Evolutionary conservation across 23 tunicate species (phyloP).

Genomic region (Halocynthia aurantium): DNA sequence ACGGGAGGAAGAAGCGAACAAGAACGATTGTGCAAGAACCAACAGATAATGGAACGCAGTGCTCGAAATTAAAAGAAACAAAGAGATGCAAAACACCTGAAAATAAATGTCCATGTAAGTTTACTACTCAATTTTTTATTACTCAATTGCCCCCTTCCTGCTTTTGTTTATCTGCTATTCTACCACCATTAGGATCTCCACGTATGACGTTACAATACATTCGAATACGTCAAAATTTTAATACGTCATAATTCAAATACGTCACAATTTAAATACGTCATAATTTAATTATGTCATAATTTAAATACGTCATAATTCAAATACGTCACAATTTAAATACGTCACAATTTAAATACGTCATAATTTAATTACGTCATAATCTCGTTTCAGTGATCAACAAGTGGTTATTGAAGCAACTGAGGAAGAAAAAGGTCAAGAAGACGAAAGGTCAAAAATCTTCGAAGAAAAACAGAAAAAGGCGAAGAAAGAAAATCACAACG

Average conservation of each 20-base stretch:
- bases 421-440: background rate
- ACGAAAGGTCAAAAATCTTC: background rate
- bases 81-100: slow-evolving; percentile 17
- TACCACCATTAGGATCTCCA: too few relatives aligned
- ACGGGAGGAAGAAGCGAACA: slow-evolving; percentile 15
- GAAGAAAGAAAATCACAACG: slow-evolving; percentile 4
- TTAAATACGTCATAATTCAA: too few relatives aligned
- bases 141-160: too few relatives aligned
- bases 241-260: too few relatives aligned
- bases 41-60: slow-evolving; percentile 24
- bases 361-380: background rate
- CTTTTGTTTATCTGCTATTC: too few relatives aligned
- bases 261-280: too few relatives aligned
- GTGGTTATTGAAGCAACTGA: background rate
- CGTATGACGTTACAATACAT: too few relatives aligned
- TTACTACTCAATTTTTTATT: background rate
- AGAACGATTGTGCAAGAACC: background rate
- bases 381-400: slow-evolving; percentile 12
- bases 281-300: too few relatives aligned
- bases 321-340: too few relatives aligned
- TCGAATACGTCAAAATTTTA: too few relatives aligned
- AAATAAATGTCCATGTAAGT: slow-evolving; percentile 20
- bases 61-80: slow-evolving; percentile 6
- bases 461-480: background rate
- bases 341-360: too few relatives aligned